Evolutionary conservation across 2,888 invertebrate species (phyloP).

Genomic region (Erebia epiphron): DNA sequence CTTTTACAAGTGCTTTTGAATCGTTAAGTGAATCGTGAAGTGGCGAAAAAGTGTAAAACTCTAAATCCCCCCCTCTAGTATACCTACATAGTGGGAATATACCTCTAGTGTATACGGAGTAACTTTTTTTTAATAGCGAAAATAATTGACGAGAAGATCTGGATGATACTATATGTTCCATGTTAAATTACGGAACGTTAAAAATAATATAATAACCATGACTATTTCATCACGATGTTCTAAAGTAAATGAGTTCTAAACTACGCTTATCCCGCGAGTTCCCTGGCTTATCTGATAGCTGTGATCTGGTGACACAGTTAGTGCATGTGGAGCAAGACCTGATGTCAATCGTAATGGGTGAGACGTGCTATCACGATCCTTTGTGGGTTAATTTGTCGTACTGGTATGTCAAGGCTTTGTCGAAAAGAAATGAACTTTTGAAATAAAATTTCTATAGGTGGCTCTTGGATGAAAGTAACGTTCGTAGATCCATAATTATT

Average conservation of each 20-base stretch:
- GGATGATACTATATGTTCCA: too few relatives aligned
- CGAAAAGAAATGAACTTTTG: background rate
- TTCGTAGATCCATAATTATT: too few relatives aligned
- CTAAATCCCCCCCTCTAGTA: too few relatives aligned
- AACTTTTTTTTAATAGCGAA: too few relatives aligned
- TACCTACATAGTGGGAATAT: too few relatives aligned
- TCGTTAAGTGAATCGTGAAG: too few relatives aligned
- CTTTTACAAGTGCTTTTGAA: too few relatives aligned
- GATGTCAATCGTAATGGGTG: slow-evolving; percentile 27
- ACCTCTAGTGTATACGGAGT: too few relatives aligned
- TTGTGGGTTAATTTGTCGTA: slow-evolving; percentile 29
- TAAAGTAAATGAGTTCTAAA: background rate
- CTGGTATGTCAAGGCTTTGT: background rate
- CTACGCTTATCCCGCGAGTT: slow-evolving; percentile 10
- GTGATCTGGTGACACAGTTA: slow-evolving; percentile 14
- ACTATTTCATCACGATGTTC: background rate
- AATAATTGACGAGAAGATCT: too few relatives aligned
- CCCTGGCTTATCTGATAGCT: slow-evolving; percentile 13
- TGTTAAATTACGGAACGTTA: background rate
- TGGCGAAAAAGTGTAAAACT: too few relatives aligned
- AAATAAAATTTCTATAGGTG: too few relatives aligned
- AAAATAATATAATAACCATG: background rate
- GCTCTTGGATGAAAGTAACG: too few relatives aligned
- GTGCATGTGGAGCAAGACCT: slow-evolving; percentile 6
- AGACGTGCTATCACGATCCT: slow-evolving; percentile 25